Conservation (phyloP, 2,113 vertebrate species). For the Sitta europaea region DNA sequence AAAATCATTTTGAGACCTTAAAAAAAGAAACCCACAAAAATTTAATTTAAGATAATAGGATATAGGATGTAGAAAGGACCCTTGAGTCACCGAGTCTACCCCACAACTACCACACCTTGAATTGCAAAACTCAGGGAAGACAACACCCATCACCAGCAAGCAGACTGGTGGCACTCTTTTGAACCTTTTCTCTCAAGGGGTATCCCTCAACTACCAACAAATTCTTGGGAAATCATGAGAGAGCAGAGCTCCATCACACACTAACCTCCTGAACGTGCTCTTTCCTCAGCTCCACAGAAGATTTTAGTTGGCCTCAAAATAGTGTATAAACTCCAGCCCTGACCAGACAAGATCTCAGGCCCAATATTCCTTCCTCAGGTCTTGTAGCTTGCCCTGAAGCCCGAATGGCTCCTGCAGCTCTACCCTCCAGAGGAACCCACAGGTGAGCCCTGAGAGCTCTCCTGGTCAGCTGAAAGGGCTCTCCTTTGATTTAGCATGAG, state of each 20-base stretch:
- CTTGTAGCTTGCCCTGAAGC: background rate
- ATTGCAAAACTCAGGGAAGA: background rate
- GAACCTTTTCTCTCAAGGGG: background rate
- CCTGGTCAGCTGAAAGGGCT: background rate
- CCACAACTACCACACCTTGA: background rate
- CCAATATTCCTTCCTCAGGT: background rate
- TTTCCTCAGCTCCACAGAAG: background rate
- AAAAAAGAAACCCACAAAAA: background rate
- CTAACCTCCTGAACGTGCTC: background rate
- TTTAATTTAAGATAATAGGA: background rate
- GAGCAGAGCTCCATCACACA: background rate
- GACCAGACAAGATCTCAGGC: background rate
- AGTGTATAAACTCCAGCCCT: background rate
- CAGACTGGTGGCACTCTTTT: accelerated
- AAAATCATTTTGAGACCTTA: background rate
- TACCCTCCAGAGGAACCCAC: background rate
- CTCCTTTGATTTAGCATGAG: background rate
- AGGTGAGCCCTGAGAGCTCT: background rate
- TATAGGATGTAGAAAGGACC: background rate
- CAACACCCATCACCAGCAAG: background rate
- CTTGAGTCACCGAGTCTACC: background rate
- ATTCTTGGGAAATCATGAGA: background rate
- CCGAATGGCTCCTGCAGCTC: background rate
- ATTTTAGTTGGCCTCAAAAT: background rate
- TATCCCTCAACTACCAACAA: background rate